A percentile compares a stretch with the other conserved stretches of the same genome.
Evolutionary conservation across 2,888 invertebrate species (phyloP).

Genomic region (Acronicta psi): DNA sequence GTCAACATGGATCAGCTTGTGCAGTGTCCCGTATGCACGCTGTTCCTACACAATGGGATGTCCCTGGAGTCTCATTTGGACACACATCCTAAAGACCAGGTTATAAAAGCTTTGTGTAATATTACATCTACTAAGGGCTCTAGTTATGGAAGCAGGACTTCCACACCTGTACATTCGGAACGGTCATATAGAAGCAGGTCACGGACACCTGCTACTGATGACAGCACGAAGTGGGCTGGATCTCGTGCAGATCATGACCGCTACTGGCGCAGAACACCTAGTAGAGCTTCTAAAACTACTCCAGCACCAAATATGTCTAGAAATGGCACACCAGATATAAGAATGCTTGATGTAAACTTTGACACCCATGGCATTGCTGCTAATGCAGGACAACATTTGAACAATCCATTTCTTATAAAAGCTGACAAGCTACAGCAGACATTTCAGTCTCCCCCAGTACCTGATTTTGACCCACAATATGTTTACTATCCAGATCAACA

Average conservation of each 20-base stretch:
- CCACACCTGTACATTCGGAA: slow-evolving; percentile 80
- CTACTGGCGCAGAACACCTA: slow-evolving; percentile 82
- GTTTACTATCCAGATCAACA: slow-evolving; percentile 76
- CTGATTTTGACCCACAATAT: slow-evolving; percentile 77
- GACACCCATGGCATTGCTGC: slow-evolving; percentile 66
- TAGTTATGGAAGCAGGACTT: slow-evolving; percentile 78
- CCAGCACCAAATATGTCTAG: slow-evolving; percentile 71
- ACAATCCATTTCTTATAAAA: slow-evolving; percentile 71
- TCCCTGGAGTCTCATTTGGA: slow-evolving; percentile 94
- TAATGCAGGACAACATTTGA: slow-evolving; percentile 65
- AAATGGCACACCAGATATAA: slow-evolving; percentile 74
- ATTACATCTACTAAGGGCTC: slow-evolving; percentile 84
- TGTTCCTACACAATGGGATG: slow-evolving; percentile 95
- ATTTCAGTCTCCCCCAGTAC: slow-evolving; percentile 64
- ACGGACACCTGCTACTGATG: slow-evolving; percentile 78
- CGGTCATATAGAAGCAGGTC: slow-evolving; percentile 81
- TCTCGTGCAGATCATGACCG: slow-evolving; percentile 77
- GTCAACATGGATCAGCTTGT: slow-evolving; percentile 83
- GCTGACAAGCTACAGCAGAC: slow-evolving; percentile 76
- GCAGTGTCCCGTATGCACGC: slow-evolving; percentile 95
- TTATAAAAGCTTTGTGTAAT: slow-evolving; percentile 93
- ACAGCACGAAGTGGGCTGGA: slow-evolving; percentile 72
- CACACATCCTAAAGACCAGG: slow-evolving; percentile 96
- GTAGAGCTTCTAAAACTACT: slow-evolving; percentile 72
- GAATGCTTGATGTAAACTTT: slow-evolving; percentile 74